Evolutionary conservation across 1,140 invertebrate species (phyloP), one percentile per base, ranked within the genome.

Genomic region (Drosophila kohkoa): DNA sequence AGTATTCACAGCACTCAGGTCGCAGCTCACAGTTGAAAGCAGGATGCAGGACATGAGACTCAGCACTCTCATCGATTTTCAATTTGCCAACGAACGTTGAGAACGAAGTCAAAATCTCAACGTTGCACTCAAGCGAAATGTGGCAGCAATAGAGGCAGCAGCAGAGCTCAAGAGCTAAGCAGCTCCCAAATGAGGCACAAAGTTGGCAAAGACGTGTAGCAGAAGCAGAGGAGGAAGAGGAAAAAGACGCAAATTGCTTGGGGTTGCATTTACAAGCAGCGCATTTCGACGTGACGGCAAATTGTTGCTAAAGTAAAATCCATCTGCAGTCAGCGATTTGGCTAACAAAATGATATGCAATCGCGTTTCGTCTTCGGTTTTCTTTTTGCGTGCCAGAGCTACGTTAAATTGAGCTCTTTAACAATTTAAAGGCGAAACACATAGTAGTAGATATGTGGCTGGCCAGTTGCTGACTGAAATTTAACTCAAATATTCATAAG

Each of bases 61-160:
- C 62, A 66, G 57, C 41, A 66, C 46, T 58, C 46, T 15, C 64
- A 83, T 83, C 68, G 81, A 83, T 83, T 83, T 83, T 83, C 81
- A 80, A 83, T 83, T 83, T 83, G 68, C 62, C 62, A 16, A 51
- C 20, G 52, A 38, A 54, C 69, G 38, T 28, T 46, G 51, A 16
- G 28, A 52, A 66, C 11, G 41, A 55, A 76, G 54, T 25, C 48
- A 52, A 76, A 83, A 83, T 83, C 81, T 73, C 68, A 52, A 49
- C 46, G 55, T 60, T 67, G 63, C 81, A 83, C 76, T 83, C 55
- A 43, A 55, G 30, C 45, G 30, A 57, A 63, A 64, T 51, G 68
- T 28, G 35, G 54, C 28, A 54, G 16, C 10, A 51, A 16, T 8
- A n/a, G 49, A n/a, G 10, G 35, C 30, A 32, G 28, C n/a, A 64